Evolutionary conservation across 2,113 vertebrate species (phyloP).

Genomic region (Globicephala melas): DNA sequence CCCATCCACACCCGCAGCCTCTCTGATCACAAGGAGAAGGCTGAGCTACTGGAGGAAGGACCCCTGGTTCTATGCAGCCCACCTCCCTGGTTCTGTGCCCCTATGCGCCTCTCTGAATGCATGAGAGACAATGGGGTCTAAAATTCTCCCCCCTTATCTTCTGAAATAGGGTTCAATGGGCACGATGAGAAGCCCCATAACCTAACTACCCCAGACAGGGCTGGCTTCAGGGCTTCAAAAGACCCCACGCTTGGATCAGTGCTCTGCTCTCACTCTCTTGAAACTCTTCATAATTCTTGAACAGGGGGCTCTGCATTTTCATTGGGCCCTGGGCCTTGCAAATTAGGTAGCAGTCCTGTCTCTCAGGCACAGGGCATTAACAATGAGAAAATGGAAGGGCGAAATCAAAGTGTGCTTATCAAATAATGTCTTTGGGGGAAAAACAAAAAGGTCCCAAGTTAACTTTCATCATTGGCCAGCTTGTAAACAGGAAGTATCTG

Average conservation of each 20-base stretch:
- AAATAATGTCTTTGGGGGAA: background rate
- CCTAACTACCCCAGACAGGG: background rate
- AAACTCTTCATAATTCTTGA: background rate
- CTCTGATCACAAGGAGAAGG: background rate
- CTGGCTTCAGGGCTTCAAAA: background rate
- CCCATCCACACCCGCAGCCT: background rate
- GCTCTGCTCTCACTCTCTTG: background rate
- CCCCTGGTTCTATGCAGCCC: background rate
- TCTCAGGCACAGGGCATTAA: background rate
- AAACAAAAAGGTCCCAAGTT: conserved; percentile 24
- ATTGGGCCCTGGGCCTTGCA: background rate
- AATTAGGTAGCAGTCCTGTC: background rate
- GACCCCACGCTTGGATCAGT: background rate
- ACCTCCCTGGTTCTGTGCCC: background rate
- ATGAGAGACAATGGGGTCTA: background rate
- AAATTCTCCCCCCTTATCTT: background rate
- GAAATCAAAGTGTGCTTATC: conserved; percentile 62
- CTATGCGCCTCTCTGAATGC: background rate
- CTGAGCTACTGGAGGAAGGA: background rate
- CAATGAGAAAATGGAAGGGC: conserved; percentile 25
- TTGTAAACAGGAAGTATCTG: conserved; percentile 78
- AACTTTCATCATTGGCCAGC: conserved; percentile 55
- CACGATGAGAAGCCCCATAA: background rate
- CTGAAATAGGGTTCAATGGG: background rate
- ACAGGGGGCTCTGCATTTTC: background rate